A percentile compares a stretch with the other conserved stretches of the same genome.
phyloP scores from a whole-genome alignment of 2,113 vertebrate species.

The Pterocles gutturalis region DNA sequence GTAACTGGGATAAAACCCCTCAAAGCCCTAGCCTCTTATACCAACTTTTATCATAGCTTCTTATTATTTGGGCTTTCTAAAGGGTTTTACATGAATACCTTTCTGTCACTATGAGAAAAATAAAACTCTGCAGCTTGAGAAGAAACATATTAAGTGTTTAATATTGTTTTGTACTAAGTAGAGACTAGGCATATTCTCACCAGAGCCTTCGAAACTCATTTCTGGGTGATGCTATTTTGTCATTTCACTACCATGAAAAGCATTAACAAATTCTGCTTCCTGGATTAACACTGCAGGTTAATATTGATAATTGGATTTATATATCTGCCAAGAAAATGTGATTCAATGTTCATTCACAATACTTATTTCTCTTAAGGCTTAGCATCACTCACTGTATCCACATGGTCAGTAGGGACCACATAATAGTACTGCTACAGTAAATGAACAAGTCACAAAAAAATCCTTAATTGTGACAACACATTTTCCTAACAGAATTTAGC shows the following conservation, averaged over 20 bases:
- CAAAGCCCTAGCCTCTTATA: not conserved
- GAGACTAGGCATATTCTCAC: not conserved
- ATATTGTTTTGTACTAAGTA: not conserved
- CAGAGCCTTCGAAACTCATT: not conserved
- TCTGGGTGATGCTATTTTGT: not conserved
- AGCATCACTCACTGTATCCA: not conserved
- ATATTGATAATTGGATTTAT: not conserved
- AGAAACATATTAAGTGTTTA: not conserved
- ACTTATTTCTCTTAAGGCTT: not conserved
- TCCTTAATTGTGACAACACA: not conserved
- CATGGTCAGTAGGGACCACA: not conserved
- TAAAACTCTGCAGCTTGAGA: not conserved
- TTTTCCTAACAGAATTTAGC: not conserved
- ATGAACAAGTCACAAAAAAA: not conserved
- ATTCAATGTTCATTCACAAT: not conserved
- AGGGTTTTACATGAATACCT: not conserved
- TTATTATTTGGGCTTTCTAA: not conserved
- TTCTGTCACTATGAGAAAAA: not conserved
- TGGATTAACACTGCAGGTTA: not conserved
- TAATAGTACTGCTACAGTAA: not conserved
- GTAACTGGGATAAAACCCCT: not conserved
- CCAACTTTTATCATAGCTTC: not conserved
- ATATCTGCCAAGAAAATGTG: not conserved
- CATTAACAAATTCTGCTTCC: not conserved
- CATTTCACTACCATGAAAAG: not conserved